Conservation (phyloP, 1,140 invertebrate genomes). For the Zaprionus lachaisei region DNA sequence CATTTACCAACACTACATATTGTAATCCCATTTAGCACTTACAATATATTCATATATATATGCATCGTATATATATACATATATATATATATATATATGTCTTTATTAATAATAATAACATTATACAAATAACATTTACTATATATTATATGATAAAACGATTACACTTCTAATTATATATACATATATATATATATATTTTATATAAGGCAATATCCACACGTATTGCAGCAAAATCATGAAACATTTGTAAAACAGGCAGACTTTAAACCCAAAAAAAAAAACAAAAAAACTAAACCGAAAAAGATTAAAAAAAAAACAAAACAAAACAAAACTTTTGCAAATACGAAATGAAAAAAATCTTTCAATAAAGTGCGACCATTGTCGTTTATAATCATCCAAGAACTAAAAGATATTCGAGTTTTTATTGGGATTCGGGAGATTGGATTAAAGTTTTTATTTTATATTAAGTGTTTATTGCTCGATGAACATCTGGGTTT, state of each 20-base stretch:
- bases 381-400: constrained; percentile 82
- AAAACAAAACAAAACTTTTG: constrained; percentile 34
- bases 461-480: too few species aligned
- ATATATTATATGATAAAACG: constrained; percentile 71
- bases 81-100: constrained; percentile 69
- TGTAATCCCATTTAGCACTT: constrained; percentile 55
- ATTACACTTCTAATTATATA: constrained; percentile 73
- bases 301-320: constrained; percentile 37
- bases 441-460: not conserved
- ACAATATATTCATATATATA: constrained; percentile 41
- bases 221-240: constrained; percentile 38
- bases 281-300: constrained; percentile 29
- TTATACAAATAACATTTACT: constrained; percentile 73
- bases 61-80: constrained; percentile 53
- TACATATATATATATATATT: constrained; percentile 69
- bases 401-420: constrained; percentile 39
- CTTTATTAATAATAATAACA: constrained; percentile 77
- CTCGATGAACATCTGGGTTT: too few species aligned
- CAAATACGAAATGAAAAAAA: constrained; percentile 55
- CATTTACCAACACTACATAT: constrained; percentile 38
- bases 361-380: constrained; percentile 81
- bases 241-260: constrained; percentile 52
- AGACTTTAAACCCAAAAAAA: constrained; percentile 51
- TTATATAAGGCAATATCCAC: constrained; percentile 65
- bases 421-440: not conserved